A percentile compares a stretch with the other conserved stretches of the same genome.
phyloP scores from a whole-genome alignment of 2,113 vertebrate genomes.

The Trachemys scripta region DNA sequence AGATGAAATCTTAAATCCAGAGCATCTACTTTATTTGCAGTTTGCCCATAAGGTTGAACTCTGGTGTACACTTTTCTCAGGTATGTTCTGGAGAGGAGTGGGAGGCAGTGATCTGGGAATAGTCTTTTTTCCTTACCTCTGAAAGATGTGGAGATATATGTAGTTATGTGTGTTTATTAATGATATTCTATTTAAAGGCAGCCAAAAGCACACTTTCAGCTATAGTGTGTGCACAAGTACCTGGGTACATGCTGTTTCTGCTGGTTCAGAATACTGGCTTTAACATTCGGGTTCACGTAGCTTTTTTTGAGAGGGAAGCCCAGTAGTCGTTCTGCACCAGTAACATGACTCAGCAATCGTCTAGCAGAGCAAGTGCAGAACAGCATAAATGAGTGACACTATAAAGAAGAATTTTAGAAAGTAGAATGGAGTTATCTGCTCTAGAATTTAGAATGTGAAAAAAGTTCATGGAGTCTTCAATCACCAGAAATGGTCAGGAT shows the following conservation, averaged over 20 bases:
- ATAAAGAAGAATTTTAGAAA: not conserved
- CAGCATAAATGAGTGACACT: not conserved
- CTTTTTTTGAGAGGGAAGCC: conserved; percentile 38
- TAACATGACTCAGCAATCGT: conserved; percentile 26
- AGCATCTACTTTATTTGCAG: not conserved
- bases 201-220: not conserved
- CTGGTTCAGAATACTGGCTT: conserved; percentile 17
- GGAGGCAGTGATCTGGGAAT: not conserved
- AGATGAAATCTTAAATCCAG: not conserved
- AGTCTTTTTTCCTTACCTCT: not conserved
- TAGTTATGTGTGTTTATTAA: not conserved
- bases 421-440: not conserved
- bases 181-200: not conserved
- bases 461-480: not conserved
- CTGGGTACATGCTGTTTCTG: not conserved
- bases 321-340: not conserved
- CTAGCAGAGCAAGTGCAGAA: not conserved
- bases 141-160: not conserved
- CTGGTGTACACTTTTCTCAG: not conserved
- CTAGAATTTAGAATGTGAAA: not conserved
- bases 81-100: not conserved
- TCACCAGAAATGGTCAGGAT: not conserved
- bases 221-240: not conserved
- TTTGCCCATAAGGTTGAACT: not conserved
- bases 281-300: conserved; percentile 4